phyloP scores from a whole-genome alignment of 2,113 vertebrate genomes.

The Onychostruthus taczanowskii region DNA sequence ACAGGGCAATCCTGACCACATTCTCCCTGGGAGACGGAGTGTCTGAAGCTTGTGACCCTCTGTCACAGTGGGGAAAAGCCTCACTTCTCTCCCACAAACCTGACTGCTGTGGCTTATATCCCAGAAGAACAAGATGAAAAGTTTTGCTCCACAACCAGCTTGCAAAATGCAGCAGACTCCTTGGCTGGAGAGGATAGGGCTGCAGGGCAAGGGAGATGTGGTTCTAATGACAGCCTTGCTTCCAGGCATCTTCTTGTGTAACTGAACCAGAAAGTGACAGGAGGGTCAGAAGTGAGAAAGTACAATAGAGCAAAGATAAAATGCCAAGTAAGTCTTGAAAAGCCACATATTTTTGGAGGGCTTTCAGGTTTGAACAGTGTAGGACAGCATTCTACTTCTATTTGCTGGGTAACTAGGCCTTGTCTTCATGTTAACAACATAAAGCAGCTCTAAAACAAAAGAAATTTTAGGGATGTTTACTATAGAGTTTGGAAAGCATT shows the following conservation, averaged over 20 bases:
- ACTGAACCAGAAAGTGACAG: background rate
- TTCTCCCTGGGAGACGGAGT: fast-evolving
- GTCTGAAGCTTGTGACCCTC: background rate
- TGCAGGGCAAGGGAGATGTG: fast-evolving
- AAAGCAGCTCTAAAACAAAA: background rate
- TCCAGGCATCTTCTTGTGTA: fast-evolving
- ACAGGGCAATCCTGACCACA: background rate
- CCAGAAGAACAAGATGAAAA: background rate
- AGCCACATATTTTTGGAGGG: background rate
- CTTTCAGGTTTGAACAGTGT: background rate
- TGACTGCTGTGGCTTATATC: background rate
- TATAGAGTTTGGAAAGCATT: background rate
- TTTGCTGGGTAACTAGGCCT: background rate
- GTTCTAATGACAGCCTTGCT: background rate
- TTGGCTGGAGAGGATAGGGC: background rate
- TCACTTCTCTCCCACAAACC: background rate
- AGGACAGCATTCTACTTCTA: background rate
- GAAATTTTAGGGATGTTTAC: background rate
- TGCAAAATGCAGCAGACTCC: background rate
- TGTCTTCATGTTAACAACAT: background rate
- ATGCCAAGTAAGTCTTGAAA: background rate
- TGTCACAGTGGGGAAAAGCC: background rate
- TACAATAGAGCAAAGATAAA: background rate
- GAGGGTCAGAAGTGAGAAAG: background rate
- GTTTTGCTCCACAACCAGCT: background rate